Evolutionary conservation across 2,797 vertebrate genomes (phyloP).

Genomic region (Pseudotriccus pelzelni): DNA sequence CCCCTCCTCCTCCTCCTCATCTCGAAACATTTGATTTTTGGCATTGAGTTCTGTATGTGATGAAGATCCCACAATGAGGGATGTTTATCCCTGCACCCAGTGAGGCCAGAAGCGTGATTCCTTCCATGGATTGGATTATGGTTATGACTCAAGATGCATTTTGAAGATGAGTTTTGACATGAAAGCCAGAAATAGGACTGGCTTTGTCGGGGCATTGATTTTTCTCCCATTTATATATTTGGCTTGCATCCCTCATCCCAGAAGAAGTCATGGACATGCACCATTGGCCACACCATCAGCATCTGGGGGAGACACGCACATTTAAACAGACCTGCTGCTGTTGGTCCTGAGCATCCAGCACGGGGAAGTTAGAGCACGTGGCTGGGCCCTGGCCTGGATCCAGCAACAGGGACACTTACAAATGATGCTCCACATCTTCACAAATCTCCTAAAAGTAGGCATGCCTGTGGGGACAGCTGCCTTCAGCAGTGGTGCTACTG

Average conservation of each 20-base stretch:
- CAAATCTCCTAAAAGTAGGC: not conserved
- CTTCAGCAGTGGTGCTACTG: not conserved
- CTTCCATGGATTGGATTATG: not conserved
- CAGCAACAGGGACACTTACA: not conserved
- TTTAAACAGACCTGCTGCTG: not conserved
- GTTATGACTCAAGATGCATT: not conserved
- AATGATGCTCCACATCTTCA: not conserved
- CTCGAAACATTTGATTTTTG: not conserved
- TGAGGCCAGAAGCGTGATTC: accelerated
- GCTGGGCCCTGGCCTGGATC: not conserved
- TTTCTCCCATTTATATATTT: not conserved
- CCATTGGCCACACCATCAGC: not conserved
- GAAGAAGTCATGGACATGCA: not conserved
- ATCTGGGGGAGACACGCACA: accelerated
- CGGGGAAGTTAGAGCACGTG: not conserved
- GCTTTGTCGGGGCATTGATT: not conserved
- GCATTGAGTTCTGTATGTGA: accelerated
- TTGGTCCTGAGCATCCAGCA: not conserved
- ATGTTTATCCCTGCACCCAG: not conserved
- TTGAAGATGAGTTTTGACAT: not conserved
- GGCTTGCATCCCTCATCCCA: not conserved
- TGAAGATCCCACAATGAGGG: not conserved
- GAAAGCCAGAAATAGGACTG: not conserved
- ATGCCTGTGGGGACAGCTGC: not conserved
- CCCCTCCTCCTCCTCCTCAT: not conserved